Conservation (phyloP, 1,140 invertebrate species). For the Polypedilum pembai region DNA sequence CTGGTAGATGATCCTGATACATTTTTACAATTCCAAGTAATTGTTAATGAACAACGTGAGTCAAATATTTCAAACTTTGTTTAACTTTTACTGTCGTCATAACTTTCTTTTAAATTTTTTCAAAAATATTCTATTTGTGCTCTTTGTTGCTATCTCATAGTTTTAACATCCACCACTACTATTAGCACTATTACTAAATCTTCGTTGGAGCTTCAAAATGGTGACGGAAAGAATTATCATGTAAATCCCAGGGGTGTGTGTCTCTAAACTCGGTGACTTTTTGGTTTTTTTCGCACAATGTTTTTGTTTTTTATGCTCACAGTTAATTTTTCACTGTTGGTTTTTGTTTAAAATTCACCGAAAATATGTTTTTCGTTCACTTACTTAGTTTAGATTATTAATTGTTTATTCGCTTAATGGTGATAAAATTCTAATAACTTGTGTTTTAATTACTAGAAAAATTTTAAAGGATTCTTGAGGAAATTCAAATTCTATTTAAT, state of each 20-base stretch:
- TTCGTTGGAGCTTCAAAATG: constrained; percentile 12
- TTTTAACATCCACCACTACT: constrained; percentile 2
- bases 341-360: no score
- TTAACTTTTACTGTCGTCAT: not conserved
- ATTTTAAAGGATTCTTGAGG: no score
- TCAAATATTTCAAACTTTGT: constrained; percentile 32
- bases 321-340: no score
- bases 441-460: no score
- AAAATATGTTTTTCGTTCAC: no score
- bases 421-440: no score
- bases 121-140: not conserved
- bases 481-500: no score
- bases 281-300: no score
- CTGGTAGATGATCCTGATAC: constrained; percentile 38
- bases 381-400: no score
- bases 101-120: not conserved
- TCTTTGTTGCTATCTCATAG: constrained; percentile 1
- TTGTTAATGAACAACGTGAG: constrained; percentile 39
- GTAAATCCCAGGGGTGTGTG: constrained; percentile 3
- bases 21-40: constrained; percentile 38
- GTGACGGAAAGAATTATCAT: not conserved
- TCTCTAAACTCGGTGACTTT: no score
- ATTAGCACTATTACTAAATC: not conserved
- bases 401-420: no score
- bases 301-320: no score